Evolutionary conservation across 2,113 vertebrate species (phyloP).

Genomic region (Cryptomyrus ogoouensis): DNA sequence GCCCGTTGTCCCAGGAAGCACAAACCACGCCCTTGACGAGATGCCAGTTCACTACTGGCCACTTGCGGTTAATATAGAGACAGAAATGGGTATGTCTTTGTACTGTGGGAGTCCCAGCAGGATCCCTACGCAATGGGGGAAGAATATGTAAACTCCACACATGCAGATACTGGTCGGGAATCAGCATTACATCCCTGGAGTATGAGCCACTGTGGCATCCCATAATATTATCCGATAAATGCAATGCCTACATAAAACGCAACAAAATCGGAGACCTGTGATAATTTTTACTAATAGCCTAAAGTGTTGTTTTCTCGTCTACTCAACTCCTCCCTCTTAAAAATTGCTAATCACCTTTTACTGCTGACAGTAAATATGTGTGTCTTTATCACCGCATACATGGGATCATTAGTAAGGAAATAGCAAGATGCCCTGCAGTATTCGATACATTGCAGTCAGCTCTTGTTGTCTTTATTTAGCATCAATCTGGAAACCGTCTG

Average conservation of each 20-base stretch:
- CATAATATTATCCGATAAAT: background rate
- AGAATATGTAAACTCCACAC: background rate
- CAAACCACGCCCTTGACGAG: background rate
- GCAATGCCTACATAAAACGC: background rate
- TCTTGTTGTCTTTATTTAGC: background rate
- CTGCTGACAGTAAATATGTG: background rate
- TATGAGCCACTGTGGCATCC: background rate
- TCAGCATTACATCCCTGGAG: background rate
- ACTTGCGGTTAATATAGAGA: background rate
- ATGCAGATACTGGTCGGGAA: background rate
- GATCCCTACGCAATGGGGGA: background rate
- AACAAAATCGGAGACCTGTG: background rate
- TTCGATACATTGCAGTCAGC: background rate
- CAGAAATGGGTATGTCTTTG: background rate
- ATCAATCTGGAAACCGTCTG: background rate
- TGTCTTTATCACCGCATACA: background rate
- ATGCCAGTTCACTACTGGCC: background rate
- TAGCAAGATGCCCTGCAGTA: background rate
- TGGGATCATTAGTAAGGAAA: background rate
- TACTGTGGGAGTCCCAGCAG: background rate
- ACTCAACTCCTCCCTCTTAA: background rate
- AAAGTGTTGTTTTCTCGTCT: background rate
- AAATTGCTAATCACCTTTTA: background rate
- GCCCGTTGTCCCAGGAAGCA: background rate
- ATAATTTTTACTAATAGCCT: background rate